Base-by-base conservation (phyloP, 2,888 invertebrate species). In the Yponomeuta cagnagella region DNA sequence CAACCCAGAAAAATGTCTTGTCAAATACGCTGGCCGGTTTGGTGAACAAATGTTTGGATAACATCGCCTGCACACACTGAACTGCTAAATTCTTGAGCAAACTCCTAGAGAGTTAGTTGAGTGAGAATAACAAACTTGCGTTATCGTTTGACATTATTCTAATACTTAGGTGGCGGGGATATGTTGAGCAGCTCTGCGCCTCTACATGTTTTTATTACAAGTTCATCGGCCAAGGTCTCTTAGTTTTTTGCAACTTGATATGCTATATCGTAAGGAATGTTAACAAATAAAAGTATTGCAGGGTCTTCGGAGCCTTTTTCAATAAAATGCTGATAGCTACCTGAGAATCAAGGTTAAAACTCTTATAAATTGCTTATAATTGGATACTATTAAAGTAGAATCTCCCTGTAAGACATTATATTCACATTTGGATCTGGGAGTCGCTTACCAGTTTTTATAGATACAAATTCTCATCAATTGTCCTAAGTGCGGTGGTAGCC, bases 41-140 rank as follows among this genome's bases (percentile, higher is more conserved):
- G 48, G 52, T 52, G 12, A 31, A 52, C 68, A 30, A 68, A 68
- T 82, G 76, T 88, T 88, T 85, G 84, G 85, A 87, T 86, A 87
- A 79, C 79, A 79, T 77, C 79, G 82, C 80, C 80, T 80, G 82
- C 79, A 80, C 76, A 83, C 75, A 75, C 78, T 77, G 82, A 76
- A 74, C 79, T 81, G 86, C 83, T 89, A 90, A 90, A 84, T 77
- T 80, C 74, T 84, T 86, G 75, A 80, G 78, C 81, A 88, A 90
- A 89, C 82, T 81, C 76, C 77, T 74, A 76, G 78, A 77, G 79
- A 78, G 80, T 76, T 70, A 78, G 80, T 76, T 70, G 78, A 33
- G 10, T 68, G 68, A 79, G 82, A 82, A 82, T 77, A 76, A 76
- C 77, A 73, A 74, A 74, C 76, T 79, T 79, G 80, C 78, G 80